Evolutionary conservation across 2,888 invertebrate species (phyloP).

Genomic region (Leistus spinibarbis): DNA sequence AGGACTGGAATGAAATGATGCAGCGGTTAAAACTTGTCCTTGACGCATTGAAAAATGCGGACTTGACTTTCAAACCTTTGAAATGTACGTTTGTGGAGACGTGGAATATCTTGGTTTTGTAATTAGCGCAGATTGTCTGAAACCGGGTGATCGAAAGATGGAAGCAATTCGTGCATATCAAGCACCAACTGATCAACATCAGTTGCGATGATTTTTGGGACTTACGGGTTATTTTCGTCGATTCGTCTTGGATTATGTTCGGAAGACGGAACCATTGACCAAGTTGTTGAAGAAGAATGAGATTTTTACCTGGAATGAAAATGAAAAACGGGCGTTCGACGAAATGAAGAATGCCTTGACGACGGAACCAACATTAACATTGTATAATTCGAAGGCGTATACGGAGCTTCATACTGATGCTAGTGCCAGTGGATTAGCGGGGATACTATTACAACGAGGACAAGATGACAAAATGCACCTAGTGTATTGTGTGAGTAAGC

Average conservation of each 20-base stretch:
- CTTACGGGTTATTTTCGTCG: conserved; percentile 5
- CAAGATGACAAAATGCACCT: conserved; percentile 40
- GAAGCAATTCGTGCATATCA: neutral
- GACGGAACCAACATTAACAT: too few species aligned
- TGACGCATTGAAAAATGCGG: conserved; percentile 30
- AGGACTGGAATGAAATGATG: too few species aligned
- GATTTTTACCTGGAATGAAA: neutral
- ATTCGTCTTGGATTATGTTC: too few species aligned
- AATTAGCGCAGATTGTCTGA: neutral
- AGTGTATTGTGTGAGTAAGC: conserved; percentile 43
- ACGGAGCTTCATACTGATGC: conserved; percentile 43
- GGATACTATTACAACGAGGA: conserved; percentile 43
- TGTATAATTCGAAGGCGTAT: conserved; percentile 41
- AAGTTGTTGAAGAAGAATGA: neutral
- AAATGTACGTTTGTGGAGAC: conserved; percentile 19
- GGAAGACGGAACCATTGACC: neutral
- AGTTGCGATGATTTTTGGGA: conserved; percentile 8
- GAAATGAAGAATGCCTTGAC: conserved; percentile 37
- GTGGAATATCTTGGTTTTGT: conserved; percentile 7
- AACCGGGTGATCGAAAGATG: neutral
- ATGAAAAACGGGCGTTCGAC: neutral
- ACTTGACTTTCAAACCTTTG: conserved; percentile 37
- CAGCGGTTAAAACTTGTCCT: conserved; percentile 27
- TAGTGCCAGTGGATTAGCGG: conserved; percentile 40
- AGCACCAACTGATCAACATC: neutral